Evolutionary conservation across 2,797 vertebrate species (phyloP), one percentile per base, ranked within the genome.

Genomic region (Pampus argenteus): DNA sequence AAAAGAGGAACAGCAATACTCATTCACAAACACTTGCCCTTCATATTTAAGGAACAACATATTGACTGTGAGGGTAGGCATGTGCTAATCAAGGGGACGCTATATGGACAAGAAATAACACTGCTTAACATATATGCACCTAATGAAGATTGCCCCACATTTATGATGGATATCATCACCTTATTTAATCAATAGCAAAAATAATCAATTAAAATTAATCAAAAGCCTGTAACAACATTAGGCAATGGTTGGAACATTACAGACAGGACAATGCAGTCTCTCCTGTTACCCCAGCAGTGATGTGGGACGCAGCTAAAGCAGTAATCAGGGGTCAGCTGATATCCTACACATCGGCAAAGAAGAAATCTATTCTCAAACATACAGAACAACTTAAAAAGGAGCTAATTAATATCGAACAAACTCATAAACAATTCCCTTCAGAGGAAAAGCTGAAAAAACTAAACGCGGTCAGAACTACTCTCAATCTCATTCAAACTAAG

Each of bases 241-340:
- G 31, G 11, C 31, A 10, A 34, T 34, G 31, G 31, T 10, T 34
- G 9, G 31, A 34, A 34, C 9, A 34, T 10, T 11, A 34, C 11
- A 34, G 9, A 34, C 31, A 34, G 31, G 31, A 34, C 0, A 72
- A 72, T 59, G 52, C 17, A 1, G 6, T 47, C 9, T 69, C 55
- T n/a, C 58, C 68, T 36, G 64, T 77, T 22, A 67, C 52, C 18
- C 58, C 38, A 4, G 52, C 48, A 28, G 48, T 52, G 25, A 62
- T 74, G n/a, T 74, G 63, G 63, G 64, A 73, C 2, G 59, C 48
- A 36, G 69, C 65, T 40, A 81, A 69, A 77, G 48, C 26, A 13
- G 60, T 70, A 5, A 70, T 73, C 54, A 73, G 69, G 17, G 60
- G 8, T 10, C 3, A 11, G 31, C 10, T 34, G 31, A 34, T 11